Evolutionary conservation across 2,113 vertebrate genomes (phyloP).

Genomic region (Plectropomus leopardus): DNA sequence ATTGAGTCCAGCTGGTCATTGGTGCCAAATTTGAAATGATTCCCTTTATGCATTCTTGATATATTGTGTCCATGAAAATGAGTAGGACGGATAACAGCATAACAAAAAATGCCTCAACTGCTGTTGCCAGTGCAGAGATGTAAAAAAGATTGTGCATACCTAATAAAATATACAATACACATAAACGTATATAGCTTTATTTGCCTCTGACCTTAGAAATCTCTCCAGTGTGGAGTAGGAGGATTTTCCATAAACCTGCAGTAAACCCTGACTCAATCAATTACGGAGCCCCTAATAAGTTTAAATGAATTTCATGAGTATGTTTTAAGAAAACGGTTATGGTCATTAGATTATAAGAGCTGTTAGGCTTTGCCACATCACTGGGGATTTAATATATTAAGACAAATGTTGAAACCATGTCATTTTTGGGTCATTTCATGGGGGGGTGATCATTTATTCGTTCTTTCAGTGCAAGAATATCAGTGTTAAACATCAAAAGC

Average conservation of each 20-base stretch:
- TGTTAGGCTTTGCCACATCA: not conserved
- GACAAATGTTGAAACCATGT: not conserved
- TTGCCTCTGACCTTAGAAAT: not conserved
- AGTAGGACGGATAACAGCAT: no score
- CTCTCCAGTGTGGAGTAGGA: not conserved
- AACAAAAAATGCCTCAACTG: no score
- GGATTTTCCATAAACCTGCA: constrained; percentile 8
- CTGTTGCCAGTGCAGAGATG: no score
- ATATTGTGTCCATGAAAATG: no score
- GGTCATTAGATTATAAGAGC: not conserved
- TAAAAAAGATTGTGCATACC: no score
- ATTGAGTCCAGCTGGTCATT: no score
- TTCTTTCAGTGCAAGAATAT: not conserved
- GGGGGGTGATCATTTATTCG: not conserved
- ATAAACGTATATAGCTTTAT: no score
- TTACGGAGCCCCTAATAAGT: not conserved
- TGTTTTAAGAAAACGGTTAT: not conserved
- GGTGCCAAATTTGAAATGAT: no score
- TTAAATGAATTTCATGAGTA: not conserved
- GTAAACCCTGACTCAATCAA: not conserved
- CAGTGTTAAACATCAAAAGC: not conserved
- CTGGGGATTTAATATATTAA: not conserved
- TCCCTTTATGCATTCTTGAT: no score
- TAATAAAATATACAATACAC: no score
- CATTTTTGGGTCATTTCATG: not conserved